These are phyloP conservation scores for Erpetoichthys calabaricus DNA, from an alignment of 2,797 vertebrate genomes.

Conservation along the genomic window DNA sequence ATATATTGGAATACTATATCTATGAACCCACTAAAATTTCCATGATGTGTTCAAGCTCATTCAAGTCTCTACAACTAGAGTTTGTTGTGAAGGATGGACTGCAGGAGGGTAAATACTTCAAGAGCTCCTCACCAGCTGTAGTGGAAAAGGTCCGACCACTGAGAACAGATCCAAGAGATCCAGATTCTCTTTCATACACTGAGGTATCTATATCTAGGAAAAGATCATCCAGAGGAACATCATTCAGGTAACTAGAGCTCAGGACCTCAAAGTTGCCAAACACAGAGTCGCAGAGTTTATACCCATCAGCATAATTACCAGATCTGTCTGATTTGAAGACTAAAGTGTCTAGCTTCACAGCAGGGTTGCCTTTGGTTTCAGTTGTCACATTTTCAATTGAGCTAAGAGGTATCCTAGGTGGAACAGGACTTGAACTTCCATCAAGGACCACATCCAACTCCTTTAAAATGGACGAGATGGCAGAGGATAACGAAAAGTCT, in stretches of 20 bases:
- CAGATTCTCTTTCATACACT: constrained; percentile 45
- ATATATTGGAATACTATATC: too few species aligned
- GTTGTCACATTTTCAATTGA: constrained; percentile 38
- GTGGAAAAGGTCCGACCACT: constrained; percentile 21
- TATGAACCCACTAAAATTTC: constrained; percentile 54
- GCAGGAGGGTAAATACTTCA: constrained; percentile 18
- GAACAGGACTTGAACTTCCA: constrained; percentile 10
- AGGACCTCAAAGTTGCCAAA: constrained; percentile 40
- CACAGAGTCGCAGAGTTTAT: constrained; percentile 15
- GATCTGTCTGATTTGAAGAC: constrained; percentile 16
- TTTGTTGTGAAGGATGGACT: constrained; percentile 24
- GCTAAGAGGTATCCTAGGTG: constrained; percentile 32
- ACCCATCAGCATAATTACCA: constrained; percentile 14
- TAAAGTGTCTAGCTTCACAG: constrained; percentile 4
- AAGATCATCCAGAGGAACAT: constrained; percentile 51
- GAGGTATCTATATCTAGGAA: constrained; percentile 63
- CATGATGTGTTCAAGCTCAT: constrained; percentile 60
- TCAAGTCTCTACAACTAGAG: constrained; percentile 37
- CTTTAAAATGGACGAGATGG: constrained; percentile 56
- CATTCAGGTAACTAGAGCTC: constrained; percentile 41
- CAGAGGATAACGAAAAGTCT: constrained; percentile 53
- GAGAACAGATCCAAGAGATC: constrained; percentile 10
- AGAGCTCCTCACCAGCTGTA: constrained; percentile 13
- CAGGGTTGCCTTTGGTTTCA: constrained; percentile 3
- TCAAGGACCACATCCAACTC: constrained; percentile 44